Conservation (phyloP, 2,797 vertebrate species). For the Stomatorhinus walkeri region DNA sequence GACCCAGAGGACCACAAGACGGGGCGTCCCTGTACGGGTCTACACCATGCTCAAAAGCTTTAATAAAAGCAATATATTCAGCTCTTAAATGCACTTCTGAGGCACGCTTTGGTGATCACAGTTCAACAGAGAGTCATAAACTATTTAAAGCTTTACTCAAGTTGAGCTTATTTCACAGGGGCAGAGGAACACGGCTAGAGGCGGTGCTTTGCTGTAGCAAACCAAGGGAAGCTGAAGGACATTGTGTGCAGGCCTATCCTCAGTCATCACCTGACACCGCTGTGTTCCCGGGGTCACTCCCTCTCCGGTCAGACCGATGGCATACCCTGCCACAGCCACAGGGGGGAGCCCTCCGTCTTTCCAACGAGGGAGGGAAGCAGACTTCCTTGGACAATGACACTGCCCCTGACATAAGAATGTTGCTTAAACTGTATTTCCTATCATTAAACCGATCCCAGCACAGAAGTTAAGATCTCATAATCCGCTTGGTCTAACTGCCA, state of each 20-base stretch:
- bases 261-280: neutral
- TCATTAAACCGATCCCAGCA: neutral
- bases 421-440: neutral
- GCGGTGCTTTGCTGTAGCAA: neutral
- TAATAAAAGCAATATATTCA: neutral
- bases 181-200: neutral
- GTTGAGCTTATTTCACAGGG: neutral
- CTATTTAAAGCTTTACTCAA: neutral
- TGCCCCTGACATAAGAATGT: neutral
- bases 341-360: neutral
- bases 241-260: neutral
- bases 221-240: neutral
- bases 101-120: neutral
- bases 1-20: neutral
- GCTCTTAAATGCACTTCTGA: neutral
- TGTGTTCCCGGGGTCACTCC: neutral
- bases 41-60: neutral
- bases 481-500: neutral
- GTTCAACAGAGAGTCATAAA: neutral
- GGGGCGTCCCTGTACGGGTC: neutral
- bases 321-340: neutral
- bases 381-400: neutral
- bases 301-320: neutral
- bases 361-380: neutral
- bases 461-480: neutral